Conservation (phyloP, 2,113 vertebrate genomes). For the Neofelis nebulosa region DNA sequence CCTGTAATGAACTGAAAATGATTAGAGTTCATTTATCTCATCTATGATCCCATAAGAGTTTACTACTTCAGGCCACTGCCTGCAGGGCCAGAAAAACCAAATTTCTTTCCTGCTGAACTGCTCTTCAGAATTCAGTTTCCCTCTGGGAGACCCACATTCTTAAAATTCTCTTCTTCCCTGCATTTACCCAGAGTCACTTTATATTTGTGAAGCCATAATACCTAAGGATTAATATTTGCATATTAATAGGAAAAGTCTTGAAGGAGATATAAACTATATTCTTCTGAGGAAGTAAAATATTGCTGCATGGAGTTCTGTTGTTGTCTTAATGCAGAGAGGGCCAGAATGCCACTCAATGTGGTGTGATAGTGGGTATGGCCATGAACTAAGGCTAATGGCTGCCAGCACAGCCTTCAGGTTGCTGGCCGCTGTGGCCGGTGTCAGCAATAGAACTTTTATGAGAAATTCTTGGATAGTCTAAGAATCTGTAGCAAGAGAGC, state of each 20-base stretch:
- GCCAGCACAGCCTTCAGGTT: neutral
- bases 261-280: neutral
- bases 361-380: neutral
- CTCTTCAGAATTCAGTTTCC: neutral
- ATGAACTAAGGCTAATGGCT: neutral
- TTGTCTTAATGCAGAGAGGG: neutral
- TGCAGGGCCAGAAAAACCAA: rapidly evolving
- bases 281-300: neutral
- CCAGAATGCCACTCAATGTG: neutral
- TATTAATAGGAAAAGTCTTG: neutral
- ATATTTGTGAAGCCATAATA: neutral
- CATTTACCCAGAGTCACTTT: neutral
- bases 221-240: neutral
- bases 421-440: neutral
- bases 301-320: neutral
- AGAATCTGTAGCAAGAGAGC: neutral
- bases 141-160: neutral
- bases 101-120: neutral
- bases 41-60: neutral
- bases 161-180: neutral
- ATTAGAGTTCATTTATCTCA: neutral
- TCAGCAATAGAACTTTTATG: neutral
- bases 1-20: neutral
- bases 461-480: neutral
- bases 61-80: neutral